These are phyloP conservation scores for Artibeus jamaicensis DNA, from an alignment of 2,797 vertebrate species.

Conservation along the genomic window DNA sequence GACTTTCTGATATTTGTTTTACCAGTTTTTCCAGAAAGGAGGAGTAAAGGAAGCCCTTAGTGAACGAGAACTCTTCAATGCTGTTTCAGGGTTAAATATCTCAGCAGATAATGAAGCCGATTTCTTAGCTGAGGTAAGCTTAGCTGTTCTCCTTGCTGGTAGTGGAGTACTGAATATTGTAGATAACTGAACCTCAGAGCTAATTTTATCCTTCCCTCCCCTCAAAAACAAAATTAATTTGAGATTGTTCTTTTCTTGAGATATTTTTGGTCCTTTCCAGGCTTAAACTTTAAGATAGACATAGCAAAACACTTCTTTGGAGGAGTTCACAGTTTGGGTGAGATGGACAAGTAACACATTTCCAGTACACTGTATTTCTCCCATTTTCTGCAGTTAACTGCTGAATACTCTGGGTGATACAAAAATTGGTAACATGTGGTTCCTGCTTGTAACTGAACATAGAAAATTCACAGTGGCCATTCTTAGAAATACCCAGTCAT, in stretches of 20 bases:
- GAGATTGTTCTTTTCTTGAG: neutral
- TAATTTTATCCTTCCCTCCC: neutral
- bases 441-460: neutral
- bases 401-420: neutral
- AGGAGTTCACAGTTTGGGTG: neutral
- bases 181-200: neutral
- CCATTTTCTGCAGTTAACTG: neutral
- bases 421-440: neutral
- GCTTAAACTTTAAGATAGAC: neutral
- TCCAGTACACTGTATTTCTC: neutral
- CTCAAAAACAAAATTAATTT: neutral
- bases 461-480: neutral
- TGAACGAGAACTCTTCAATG: conserved; percentile 93
- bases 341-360: neutral
- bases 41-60: conserved; percentile 90
- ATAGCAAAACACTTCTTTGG: neutral
- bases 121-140: conserved; percentile 92
- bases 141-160: neutral
- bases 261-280: neutral
- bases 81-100: conserved; percentile 91
- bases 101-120: conserved; percentile 89
- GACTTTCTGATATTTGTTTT: neutral
- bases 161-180: neutral
- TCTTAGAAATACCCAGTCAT: neutral
- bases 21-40: conserved; percentile 95